Conservation (phyloP, 1,140 invertebrate species). For the Harlomillsia oculata region DNA sequence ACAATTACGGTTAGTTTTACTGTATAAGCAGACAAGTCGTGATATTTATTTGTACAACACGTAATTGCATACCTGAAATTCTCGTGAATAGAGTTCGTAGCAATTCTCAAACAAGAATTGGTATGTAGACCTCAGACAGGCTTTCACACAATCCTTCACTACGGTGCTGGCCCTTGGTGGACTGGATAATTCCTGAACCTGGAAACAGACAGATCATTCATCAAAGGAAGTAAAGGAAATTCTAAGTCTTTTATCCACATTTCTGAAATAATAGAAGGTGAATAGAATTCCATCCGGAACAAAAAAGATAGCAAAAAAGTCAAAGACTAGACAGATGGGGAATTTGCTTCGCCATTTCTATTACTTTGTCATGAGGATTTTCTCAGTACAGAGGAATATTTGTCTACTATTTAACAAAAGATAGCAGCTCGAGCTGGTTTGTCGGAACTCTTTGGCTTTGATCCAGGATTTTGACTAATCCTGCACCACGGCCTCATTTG, state of each 20-base stretch:
- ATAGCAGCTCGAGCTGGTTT: too few species aligned
- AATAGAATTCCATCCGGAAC: too few species aligned
- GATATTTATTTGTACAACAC: neutral
- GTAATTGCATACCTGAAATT: constrained; percentile 62
- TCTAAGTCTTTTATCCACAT: too few species aligned
- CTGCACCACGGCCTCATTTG: constrained; percentile 4
- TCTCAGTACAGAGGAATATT: too few species aligned
- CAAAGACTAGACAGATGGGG: too few species aligned
- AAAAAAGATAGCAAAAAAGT: too few species aligned
- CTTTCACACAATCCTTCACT: constrained; percentile 98
- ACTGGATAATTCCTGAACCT: constrained; percentile 95
- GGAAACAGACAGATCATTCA: constrained; percentile 29
- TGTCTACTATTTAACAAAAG: too few species aligned
- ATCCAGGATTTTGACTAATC: neutral
- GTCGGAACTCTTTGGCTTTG: constrained; percentile 14
- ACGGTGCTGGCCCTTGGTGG: constrained; percentile 94
- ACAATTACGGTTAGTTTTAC: neutral
- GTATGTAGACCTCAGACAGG: constrained; percentile 93
- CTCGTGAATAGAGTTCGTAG: constrained; percentile 84
- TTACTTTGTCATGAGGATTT: too few species aligned
- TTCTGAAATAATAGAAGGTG: too few species aligned
- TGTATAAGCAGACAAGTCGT: neutral
- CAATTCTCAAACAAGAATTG: constrained; percentile 98
- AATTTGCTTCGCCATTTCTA: too few species aligned
- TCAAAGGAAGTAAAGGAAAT: neutral